Base-by-base conservation (phyloP, 2,888 invertebrate genomes). In the Polymixis lichenea region DNA sequence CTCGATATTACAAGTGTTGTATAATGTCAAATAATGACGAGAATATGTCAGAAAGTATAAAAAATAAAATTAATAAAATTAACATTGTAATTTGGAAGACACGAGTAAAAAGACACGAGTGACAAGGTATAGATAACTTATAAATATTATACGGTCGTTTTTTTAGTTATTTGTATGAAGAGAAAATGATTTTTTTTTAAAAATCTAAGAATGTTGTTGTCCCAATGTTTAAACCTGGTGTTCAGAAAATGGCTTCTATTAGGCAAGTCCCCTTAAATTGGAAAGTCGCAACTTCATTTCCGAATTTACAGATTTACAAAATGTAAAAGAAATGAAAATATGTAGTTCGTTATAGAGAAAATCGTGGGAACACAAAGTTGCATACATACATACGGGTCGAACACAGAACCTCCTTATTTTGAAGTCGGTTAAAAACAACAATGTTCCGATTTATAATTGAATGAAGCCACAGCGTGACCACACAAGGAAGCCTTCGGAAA, bases 401-500 rank as follows among this genome's bases (percentile, higher is more conserved):
- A 70, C 2, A 46, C 15, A 66, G 17, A 49, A 49, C 11, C 22
- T 28, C 17, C 0, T 19, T 51, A 43, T 25, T 19, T 25, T 38
- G 0, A 22, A n/a, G 17, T 13, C 15, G n/a, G 17, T 15, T n/a
- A 55, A 28, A 38, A 64, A 19, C 55, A 46, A 22, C 17, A 32
- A 15, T n/a, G 53, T 53, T 11, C 6, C 43, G n/a, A 22, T 49
- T 49, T 43, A 51, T 56, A 64, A 32, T 62, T 75, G 56, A 32
- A 69, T 85, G 75, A 22, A 68, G 38, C 17, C 64, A 19, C 55
- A 75, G 32, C 74, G 58, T 71, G 22, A 85, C 19, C 25, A 22
- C 67, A 43, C 9, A 55, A 19, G 67, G 17, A 70, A 60, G 53
- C 22, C 32, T 80, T 51, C 25, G 58, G n/a, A 74, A 84, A 85